Evolutionary conservation across 2,888 invertebrate genomes (phyloP).

Genomic region (Diaperis boleti): DNA sequence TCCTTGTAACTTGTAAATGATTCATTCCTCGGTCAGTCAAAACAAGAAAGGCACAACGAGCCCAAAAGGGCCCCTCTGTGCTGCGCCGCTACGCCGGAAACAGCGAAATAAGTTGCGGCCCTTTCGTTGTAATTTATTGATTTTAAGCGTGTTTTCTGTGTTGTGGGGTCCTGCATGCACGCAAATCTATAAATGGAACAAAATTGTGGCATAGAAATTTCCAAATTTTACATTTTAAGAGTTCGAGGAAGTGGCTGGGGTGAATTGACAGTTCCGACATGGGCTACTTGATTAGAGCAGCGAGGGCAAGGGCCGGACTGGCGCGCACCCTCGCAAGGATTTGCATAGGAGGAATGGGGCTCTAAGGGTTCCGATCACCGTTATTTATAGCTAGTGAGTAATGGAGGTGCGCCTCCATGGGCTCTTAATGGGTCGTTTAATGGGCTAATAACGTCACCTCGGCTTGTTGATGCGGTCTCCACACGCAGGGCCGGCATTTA

Average conservation of each 20-base stretch:
- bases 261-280: constrained; percentile 14
- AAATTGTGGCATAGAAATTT: constrained; percentile 11
- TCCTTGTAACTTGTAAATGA: constrained; percentile 27
- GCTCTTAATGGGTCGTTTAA: neutral
- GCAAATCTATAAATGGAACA: constrained; percentile 10
- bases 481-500: constrained; percentile 5
- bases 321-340: neutral
- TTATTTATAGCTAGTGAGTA: constrained; percentile 14
- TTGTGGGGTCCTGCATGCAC: constrained; percentile 4
- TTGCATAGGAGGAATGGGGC: neutral
- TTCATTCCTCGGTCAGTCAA: constrained; percentile 30
- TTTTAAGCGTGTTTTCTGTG: constrained; percentile 19
- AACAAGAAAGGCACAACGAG: constrained; percentile 10
- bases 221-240: neutral
- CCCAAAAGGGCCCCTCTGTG: constrained; percentile 17
- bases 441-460: neutral
- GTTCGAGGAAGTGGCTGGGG: neutral
- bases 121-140: constrained; percentile 27
- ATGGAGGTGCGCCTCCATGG: constrained; percentile 3
- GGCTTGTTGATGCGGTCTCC: constrained; percentile 8
- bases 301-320: neutral
- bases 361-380: neutral
- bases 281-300: constrained; percentile 4
- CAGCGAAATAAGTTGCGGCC: constrained; percentile 5
- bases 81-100: neutral